Base-by-base conservation (phyloP, 2,797 vertebrate species). In the Bovichtus diacanthus region DNA sequence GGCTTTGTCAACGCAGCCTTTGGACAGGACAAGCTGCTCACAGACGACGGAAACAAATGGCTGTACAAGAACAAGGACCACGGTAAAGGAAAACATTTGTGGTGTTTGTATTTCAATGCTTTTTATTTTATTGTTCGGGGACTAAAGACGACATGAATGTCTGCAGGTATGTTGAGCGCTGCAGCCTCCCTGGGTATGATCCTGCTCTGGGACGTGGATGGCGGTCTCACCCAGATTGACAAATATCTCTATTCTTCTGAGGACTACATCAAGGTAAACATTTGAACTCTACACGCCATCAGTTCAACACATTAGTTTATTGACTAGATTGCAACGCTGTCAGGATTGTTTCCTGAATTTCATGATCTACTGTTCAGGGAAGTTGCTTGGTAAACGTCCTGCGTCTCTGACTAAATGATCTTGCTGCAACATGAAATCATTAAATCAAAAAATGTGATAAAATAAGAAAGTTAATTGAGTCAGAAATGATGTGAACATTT, bases 61-160 rank as follows among this genome's bases (percentile, higher is more conserved):
- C 92, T 99, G 25, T 99, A 99, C 86, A 99, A 99, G 91, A 99
- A 99, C 94, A 99, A 99, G 84, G 98, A 99, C 87, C 98, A 99
- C 0, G 98, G 98, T 99, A 93, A 94, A 88, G 31, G n/a, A 72
- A 51, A 36, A 51, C 44, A n/a, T 23, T 36, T 39, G 3, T 4
- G 6, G 4, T 51, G 15, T 27, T 23, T 15, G 18, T 13, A 18
- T 16, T 11, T 25, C 2, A 39, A 1, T 9, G 7, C 11, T 9
- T 61, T 66, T 46, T 18, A 39, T 51, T 60, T 46, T 18, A 46
- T 6, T 34, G 4, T 56, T 34, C 1, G 4, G 9, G 59, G 25
- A 34, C 15, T 63, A 67, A 70, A 18, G 13, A 13, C 44, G 18
- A 19, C 16, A 0, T 60, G 3, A 70, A 50, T 73, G 27, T 84